Conservation (phyloP, 2,888 invertebrate genomes). For the Nephrocerus scutellatus region DNA sequence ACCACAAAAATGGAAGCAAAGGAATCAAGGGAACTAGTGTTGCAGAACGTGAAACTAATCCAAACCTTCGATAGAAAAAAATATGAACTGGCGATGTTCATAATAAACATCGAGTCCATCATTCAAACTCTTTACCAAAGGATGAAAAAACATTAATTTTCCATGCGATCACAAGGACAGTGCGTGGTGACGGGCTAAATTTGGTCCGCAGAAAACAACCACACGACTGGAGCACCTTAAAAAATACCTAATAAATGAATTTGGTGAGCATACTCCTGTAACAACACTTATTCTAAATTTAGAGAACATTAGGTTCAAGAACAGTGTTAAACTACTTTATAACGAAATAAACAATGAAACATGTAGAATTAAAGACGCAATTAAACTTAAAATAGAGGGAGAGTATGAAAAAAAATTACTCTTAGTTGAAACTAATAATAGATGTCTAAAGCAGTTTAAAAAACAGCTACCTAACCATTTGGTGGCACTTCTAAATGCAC, state of each 20-base stretch:
- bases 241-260: conserved; percentile 10
- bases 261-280: conserved; percentile 5
- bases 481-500: no score
- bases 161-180: conserved; percentile 7
- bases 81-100: conserved; percentile 8
- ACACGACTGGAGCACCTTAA: conserved; percentile 5
- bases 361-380: conserved; percentile 2
- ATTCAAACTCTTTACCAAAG: conserved; percentile 1
- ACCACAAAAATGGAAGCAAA: conserved; percentile 5
- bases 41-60: conserved; percentile 9
- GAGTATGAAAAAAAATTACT: no score
- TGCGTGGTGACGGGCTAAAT: conserved; percentile 7
- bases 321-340: conserved; percentile 10
- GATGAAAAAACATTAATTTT: conserved; percentile 14
- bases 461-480: no score
- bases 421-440: no score
- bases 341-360: conserved; percentile 7
- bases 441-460: no score
- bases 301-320: conserved; percentile 9
- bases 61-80: conserved; percentile 10
- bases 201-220: conserved; percentile 11
- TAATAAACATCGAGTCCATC: conserved; percentile 7
- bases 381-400: no score
- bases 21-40: conserved; percentile 9
- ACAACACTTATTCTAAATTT: conserved; percentile 4